Base-by-base conservation (phyloP, 2,888 invertebrate species). In the Phlogophora meticulosa region DNA sequence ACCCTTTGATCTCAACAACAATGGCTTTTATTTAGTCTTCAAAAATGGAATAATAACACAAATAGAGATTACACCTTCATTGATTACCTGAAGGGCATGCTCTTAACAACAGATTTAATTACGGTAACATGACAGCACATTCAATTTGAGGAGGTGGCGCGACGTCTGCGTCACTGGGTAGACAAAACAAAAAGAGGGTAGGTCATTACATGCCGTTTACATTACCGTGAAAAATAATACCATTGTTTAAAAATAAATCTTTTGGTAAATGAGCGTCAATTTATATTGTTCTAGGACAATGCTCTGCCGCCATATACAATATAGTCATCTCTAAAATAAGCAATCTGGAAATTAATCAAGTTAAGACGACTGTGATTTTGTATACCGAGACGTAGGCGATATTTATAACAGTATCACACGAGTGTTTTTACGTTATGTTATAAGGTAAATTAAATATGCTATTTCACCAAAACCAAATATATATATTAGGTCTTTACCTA, bases 71-170 rank as follows among this genome's bases (percentile, higher is more conserved):
- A 49, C 20, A 42, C 28, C 2, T 34, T 42, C 20, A 48, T 13
- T 11, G n/a, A 24, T 40, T 7, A 15, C 15, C 9, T 34, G 11
- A 46, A 46, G 45, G 52, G 22, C 4, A 24, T 10, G 34, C 7
- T 63, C 32, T 38, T 43, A 15, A 17, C 24, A 38, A 36, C n/a
- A 63, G 45, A 28, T 45, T 63, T 51, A 36, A 20, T 38, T 36
- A 28, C 15, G 17, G 20, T 40, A 40, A 55, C 32, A 0, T 24
- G n/a, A 53, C 40, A 53, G 2, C 15, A 32, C 32, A 66, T 66
- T 48, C 13, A 28, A 66, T 66, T 55, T 66, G 2, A 48, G 10
- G 28, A 46, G 43, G 22, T 15, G 38, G 22, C 38, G 22, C 38
- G 38, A 24, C 40, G 24, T 40, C 32, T 66, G 46, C 55, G 40